Percentiles rank a stretch among this genome's conserved stretches.
Conservation (phyloP, 2,113 vertebrate genomes). For the Vanacampus margaritifer region DNA sequence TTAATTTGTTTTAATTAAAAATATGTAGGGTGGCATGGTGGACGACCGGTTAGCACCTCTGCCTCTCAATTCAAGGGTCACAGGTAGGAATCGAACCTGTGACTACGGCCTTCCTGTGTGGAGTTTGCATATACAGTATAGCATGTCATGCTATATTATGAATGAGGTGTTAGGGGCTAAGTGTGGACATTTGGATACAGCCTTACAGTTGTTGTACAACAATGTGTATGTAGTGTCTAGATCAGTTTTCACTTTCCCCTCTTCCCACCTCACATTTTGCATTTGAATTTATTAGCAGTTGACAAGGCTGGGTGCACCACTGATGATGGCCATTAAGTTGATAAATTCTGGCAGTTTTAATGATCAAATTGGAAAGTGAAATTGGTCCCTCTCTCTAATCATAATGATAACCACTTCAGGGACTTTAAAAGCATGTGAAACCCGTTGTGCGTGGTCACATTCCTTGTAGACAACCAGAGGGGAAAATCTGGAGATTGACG, state of each 20-base stretch:
- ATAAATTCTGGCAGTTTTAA: conserved; percentile 42
- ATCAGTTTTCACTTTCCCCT: not conserved
- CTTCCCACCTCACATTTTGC: conserved; percentile 13
- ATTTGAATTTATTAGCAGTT: conserved; percentile 25
- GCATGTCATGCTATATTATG: too few relatives aligned
- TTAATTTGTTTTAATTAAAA: too few relatives aligned
- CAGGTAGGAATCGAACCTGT: too few relatives aligned
- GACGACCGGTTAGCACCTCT: too few relatives aligned
- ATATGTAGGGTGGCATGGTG: too few relatives aligned
- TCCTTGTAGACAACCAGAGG: conserved; percentile 39
- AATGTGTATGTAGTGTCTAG: too few relatives aligned
- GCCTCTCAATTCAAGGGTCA: too few relatives aligned
- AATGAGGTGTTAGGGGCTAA: too few relatives aligned
- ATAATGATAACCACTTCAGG: conserved; percentile 47
- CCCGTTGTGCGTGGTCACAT: conserved; percentile 33
- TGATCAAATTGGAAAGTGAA: conserved; percentile 11
- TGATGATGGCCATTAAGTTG: conserved; percentile 62
- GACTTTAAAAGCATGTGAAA: conserved; percentile 47
- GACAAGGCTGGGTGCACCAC: conserved; percentile 27
- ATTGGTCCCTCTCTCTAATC: conserved; percentile 31
- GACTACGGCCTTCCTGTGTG: too few relatives aligned
- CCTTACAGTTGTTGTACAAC: too few relatives aligned
- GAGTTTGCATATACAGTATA: too few relatives aligned
- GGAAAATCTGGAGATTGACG: conserved; percentile 2
- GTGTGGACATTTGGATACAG: too few relatives aligned